Percentiles rank a stretch among this genome's conserved stretches.
phyloP scores from a whole-genome alignment of 2,888 invertebrate species.

The Coecobrya sp. region DNA sequence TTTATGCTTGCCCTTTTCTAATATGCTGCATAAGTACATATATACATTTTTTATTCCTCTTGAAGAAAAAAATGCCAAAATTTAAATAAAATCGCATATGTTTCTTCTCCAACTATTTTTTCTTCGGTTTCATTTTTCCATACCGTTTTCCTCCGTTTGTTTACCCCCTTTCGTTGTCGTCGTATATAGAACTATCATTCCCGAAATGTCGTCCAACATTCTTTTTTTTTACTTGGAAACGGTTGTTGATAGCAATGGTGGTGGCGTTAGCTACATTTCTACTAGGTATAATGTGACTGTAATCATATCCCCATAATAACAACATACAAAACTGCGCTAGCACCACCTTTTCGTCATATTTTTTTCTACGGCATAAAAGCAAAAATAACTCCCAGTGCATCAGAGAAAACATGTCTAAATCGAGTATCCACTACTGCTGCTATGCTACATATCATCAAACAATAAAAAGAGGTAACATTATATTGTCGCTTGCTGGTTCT shows the following conservation, averaged over 20 bases:
- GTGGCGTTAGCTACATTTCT: neutral
- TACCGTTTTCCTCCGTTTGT: constrained; percentile 38
- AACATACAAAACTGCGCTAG: neutral
- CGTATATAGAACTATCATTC: neutral
- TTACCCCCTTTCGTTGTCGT: constrained; percentile 4
- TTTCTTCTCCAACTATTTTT: neutral
- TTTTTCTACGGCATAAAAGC: neutral
- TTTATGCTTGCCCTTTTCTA: neutral
- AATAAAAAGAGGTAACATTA: constrained; percentile 23
- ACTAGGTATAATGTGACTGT: constrained; percentile 22
- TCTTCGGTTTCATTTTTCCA: constrained; percentile 35
- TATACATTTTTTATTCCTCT: neutral
- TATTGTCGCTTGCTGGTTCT: neutral
- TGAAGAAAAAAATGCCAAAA: neutral
- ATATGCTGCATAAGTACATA: neutral
- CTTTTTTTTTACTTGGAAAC: neutral
- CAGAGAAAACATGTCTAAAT: neutral
- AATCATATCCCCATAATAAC: constrained; percentile 30
- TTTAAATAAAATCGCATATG: constrained; percentile 42
- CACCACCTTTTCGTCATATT: neutral
- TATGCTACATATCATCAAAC: constrained; percentile 31
- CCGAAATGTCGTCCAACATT: constrained; percentile 16
- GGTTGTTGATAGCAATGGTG: neutral
- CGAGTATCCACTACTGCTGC: neutral
- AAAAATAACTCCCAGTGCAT: constrained; percentile 8